Percentiles rank a stretch among this genome's conserved stretches.
Evolutionary conservation across 2,888 invertebrate genomes (phyloP).

Genomic region (Altica lythri): DNA sequence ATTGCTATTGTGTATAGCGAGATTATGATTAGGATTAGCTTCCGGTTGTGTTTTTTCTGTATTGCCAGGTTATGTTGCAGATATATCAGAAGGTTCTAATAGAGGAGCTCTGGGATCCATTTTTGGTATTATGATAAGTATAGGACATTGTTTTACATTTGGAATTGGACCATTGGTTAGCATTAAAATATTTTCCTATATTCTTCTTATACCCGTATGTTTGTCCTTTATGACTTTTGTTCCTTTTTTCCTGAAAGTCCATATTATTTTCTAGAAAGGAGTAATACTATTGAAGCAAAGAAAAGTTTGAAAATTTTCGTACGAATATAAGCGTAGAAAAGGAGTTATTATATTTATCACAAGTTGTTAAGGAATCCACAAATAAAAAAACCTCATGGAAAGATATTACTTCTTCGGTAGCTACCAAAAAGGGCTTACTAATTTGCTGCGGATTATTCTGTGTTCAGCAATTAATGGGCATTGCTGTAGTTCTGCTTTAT

Average conservation of each 20-base stretch:
- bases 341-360: conserved; percentile 5
- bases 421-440: conserved; percentile 47
- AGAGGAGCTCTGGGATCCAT: conserved; percentile 73
- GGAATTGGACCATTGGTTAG: conserved; percentile 63
- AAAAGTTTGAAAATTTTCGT: conserved; percentile 7
- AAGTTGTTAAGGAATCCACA: conserved; percentile 4
- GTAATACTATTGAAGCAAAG: conserved; percentile 61
- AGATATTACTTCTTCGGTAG: conserved; percentile 20
- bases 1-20: conserved; percentile 62
- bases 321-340: background rate
- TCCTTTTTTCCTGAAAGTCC: conserved; percentile 36
- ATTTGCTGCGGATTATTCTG: conserved; percentile 47
- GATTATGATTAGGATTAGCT: conserved; percentile 65
- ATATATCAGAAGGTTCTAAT: conserved; percentile 77
- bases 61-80: conserved; percentile 83
- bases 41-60: conserved; percentile 71
- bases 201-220: conserved; percentile 22
- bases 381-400: conserved; percentile 2
- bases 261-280: conserved; percentile 50
- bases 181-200: conserved; percentile 19
- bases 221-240: conserved; percentile 20
- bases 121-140: conserved; percentile 70
- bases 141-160: conserved; percentile 71
- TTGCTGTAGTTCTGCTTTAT: conserved; percentile 77
- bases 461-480: conserved; percentile 59